These are phyloP conservation scores for Pogonomyrmex barbatus DNA, from an alignment of 1,140 invertebrate genomes.

Conservation along the genomic window DNA sequence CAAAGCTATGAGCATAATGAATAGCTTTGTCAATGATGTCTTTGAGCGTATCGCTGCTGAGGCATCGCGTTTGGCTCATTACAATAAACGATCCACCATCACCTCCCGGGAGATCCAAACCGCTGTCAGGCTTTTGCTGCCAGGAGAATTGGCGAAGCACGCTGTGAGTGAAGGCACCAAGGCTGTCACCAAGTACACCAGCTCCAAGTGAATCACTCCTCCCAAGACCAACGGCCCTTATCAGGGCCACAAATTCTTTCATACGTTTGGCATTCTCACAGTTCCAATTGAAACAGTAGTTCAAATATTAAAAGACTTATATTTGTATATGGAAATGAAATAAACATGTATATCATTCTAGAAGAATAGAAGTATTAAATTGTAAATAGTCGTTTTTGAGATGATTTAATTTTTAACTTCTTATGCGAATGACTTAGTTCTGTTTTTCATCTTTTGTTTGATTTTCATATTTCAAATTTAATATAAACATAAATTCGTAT, in stretches of 20 bases:
- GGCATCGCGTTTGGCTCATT: conserved; percentile 85
- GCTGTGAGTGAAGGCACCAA: conserved; percentile 69
- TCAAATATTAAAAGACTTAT: no score
- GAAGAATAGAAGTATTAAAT: no score
- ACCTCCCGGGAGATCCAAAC: conserved; percentile 85
- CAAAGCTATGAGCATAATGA: conserved; percentile 89
- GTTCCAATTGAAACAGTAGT: neutral
- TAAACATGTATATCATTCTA: no score
- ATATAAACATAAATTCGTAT: no score
- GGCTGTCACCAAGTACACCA: conserved; percentile 79
- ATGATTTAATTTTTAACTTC: no score
- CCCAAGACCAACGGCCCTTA: conserved; percentile 72
- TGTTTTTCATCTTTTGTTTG: no score
- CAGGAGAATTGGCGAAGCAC: conserved; percentile 82
- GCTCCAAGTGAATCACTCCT: conserved; percentile 75
- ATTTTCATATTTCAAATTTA: no score
- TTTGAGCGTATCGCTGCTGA: conserved; percentile 89
- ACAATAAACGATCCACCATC: conserved; percentile 87
- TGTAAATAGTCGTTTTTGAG: no score
- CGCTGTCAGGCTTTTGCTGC: conserved; percentile 84
- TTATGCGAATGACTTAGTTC: no score
- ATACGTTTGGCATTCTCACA: neutral
- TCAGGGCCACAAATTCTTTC: conserved; percentile 73
- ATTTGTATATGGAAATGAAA: no score
- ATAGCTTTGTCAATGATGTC: conserved; percentile 88